Conservation (phyloP, 2,797 vertebrate genomes). For the Melanotaenia parkinsoni region DNA sequence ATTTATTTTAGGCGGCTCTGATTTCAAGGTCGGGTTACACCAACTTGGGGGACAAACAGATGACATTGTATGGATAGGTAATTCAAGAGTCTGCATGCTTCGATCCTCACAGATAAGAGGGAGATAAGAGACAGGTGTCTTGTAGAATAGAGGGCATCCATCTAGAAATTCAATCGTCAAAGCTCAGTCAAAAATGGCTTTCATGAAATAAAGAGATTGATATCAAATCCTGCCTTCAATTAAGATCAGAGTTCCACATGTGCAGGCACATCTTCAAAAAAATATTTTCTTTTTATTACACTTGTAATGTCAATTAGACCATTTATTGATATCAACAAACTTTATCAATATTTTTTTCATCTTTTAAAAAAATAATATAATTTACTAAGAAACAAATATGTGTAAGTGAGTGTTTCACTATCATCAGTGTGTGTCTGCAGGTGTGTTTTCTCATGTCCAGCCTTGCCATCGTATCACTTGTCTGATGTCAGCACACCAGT, state of each 20-base stretch:
- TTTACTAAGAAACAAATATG: slow-evolving; percentile 8
- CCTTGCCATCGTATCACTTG: slow-evolving; percentile 65
- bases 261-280: slow-evolving; percentile 9
- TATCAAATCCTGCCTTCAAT: slow-evolving; percentile 61
- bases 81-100: slow-evolving; percentile 81
- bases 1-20: slow-evolving; percentile 81
- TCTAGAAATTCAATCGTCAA: slow-evolving; percentile 78
- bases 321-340: not conserved
- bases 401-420: slow-evolving; percentile 28
- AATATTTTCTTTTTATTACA: not conserved
- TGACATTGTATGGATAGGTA: slow-evolving; percentile 78
- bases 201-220: slow-evolving; percentile 65
- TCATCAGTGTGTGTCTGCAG: slow-evolving; percentile 21
- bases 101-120: slow-evolving; percentile 80
- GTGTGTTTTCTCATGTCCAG: slow-evolving; percentile 47
- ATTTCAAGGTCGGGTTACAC: slow-evolving; percentile 79
- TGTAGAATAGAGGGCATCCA: slow-evolving; percentile 79
- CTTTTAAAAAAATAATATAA: not conserved
- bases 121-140: slow-evolving; percentile 83
- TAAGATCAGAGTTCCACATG: slow-evolving; percentile 32
- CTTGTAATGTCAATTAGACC: not conserved
- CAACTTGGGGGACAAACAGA: slow-evolving; percentile 80
- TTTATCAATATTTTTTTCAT: not conserved
- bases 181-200: slow-evolving; percentile 70
- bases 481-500: slow-evolving; percentile 55